phyloP scores from a whole-genome alignment of 1,140 invertebrate species.

The Spodoptera frugiperda region DNA sequence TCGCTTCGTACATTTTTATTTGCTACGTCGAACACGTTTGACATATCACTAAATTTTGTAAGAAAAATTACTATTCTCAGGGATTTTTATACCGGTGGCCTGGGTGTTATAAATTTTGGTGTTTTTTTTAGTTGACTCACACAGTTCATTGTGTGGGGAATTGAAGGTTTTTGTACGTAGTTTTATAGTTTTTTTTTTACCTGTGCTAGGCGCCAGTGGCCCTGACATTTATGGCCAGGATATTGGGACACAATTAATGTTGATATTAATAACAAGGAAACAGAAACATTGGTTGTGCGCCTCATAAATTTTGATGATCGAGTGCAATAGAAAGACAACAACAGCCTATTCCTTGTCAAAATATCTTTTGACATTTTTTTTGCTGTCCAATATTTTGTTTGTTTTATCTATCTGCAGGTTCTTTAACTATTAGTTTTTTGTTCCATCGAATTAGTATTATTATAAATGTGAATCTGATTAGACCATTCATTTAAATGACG shows the following conservation, averaged over 20 bases:
- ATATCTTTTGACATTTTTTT: constrained; percentile 72
- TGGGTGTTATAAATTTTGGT: constrained; percentile 82
- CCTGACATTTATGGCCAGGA: constrained; percentile 82
- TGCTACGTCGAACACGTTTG: constrained; percentile 83
- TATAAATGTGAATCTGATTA: too few relatives aligned
- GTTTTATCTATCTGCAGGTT: constrained; percentile 23
- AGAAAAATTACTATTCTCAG: constrained; percentile 83
- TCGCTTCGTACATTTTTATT: constrained; percentile 83
- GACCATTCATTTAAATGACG: too few relatives aligned
- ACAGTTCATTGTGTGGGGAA: constrained; percentile 71
- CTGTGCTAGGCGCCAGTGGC: constrained; percentile 83
- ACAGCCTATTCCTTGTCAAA: constrained; percentile 73
- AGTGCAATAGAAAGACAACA: constrained; percentile 53
- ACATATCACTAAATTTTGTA: constrained; percentile 86
- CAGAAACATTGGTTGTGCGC: constrained; percentile 59
- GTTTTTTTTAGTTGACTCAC: constrained; percentile 71
- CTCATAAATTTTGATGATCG: constrained; percentile 77
- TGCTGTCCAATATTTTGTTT: constrained; percentile 17
- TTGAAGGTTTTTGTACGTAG: constrained; percentile 75
- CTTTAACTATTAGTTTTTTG: background rate
- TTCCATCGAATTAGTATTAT: too few relatives aligned
- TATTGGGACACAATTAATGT: constrained; percentile 83
- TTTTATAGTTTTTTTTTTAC: constrained; percentile 75
- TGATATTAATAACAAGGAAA: constrained; percentile 83
- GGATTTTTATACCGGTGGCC: constrained; percentile 80